Evolutionary conservation across 2,888 invertebrate genomes (phyloP), one percentile per base, ranked within the genome.

Genomic region (Xylota sylvarum): DNA sequence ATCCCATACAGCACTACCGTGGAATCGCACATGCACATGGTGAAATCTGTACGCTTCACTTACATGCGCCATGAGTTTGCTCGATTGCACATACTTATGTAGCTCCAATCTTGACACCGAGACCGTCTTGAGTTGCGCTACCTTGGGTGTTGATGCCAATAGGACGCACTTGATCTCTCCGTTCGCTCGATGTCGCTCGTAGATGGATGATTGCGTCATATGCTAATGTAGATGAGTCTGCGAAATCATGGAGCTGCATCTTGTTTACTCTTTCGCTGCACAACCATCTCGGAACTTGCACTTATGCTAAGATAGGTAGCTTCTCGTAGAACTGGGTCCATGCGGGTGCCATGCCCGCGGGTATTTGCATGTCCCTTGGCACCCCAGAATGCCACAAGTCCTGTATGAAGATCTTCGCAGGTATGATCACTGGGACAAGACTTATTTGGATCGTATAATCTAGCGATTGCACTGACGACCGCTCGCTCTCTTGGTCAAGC

Each of bases 191-290:
- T 0, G 58, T 58, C 0, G 62, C 19, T 12, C 86, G 46, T 3
- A 88, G 5, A 76, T 89, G 89, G 2, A 89, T 74, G 4, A 84
- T 86, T 1, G 89, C 88, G 4, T 87, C 88, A 32, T 88, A 89
- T 5, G 89, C 89, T 32, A 30, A 60, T 17, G 78, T 70, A 1
- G 88, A 88, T 0, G 89, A 88, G 72, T 89, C 89, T 2, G 82
- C 85, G 85, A 89, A 90, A 3, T 88, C 89, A 62, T 89, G 88
- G 9, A 90, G 35, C 69, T 89, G 55, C 12, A 14, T 9, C 27
- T 89, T 62, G 89, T 92, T 72, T 17, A 6, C 50, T 14, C 17
- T 46, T 60, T 48, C 35, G 62, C 62, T 32, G n/a, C n/a, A n/a
- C n/a, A n/a, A n/a, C n/a, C n/a, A n/a, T n/a, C n/a, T n/a, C n/a